phyloP scores from a whole-genome alignment of 1,140 invertebrate species.

The Armadillidium nasatum region DNA sequence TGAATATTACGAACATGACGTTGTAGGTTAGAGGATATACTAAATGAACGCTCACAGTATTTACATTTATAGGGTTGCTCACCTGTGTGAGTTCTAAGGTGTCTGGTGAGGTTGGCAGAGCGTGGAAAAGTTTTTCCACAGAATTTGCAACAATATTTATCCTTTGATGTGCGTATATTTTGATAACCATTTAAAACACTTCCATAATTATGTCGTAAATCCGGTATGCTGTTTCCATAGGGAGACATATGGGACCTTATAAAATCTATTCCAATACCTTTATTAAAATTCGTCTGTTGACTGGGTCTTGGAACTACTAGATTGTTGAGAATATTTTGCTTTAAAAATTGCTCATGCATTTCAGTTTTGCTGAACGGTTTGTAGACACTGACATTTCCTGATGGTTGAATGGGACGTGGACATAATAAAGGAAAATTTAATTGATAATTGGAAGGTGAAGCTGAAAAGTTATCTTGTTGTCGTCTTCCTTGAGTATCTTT shows the following conservation, averaged over 20 bases:
- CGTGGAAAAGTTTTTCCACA: conserved; percentile 95
- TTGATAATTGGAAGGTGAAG: too few species aligned
- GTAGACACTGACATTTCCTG: neutral
- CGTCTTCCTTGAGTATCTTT: neutral
- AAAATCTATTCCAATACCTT: neutral
- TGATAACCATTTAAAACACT: neutral
- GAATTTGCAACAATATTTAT: conserved; percentile 95
- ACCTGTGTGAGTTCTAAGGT: conserved; percentile 93
- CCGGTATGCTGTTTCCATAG: neutral
- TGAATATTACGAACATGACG: conserved; percentile 98
- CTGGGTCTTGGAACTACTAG: too few species aligned
- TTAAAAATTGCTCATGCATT: neutral
- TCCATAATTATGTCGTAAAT: neutral
- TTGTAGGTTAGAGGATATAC: conserved; percentile 96
- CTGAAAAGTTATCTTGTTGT: neutral
- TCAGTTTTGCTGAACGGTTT: neutral
- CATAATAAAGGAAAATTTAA: neutral
- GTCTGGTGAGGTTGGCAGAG: conserved; percentile 92
- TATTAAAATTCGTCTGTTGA: neutral
- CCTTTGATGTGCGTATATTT: conserved; percentile 50
- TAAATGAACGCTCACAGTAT: conserved; percentile 96
- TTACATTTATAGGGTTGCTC: conserved; percentile 97
- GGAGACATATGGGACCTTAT: neutral
- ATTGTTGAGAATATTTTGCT: neutral
- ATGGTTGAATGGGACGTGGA: neutral